Evolutionary conservation across 2,888 invertebrate species (phyloP).

Genomic region (Anagyrus pseudococci): DNA sequence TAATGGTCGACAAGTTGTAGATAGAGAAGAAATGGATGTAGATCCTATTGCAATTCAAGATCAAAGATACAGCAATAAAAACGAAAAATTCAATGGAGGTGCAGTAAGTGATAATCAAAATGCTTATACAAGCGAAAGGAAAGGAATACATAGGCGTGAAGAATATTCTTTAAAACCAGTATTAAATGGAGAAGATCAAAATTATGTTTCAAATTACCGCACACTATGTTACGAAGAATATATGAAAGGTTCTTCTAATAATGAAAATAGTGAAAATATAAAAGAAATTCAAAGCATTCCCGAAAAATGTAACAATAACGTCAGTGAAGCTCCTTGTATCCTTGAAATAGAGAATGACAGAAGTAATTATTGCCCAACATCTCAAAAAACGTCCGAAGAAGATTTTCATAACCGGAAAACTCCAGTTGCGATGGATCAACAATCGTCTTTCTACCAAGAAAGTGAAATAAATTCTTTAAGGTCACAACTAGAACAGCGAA

Average conservation of each 20-base stretch:
- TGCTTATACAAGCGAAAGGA: constrained; percentile 16
- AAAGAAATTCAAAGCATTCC: constrained; percentile 16
- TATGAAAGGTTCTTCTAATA: constrained; percentile 44
- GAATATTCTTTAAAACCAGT: constrained; percentile 20
- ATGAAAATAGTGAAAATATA: constrained; percentile 13
- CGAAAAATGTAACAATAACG: constrained; percentile 23
- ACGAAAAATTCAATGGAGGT: constrained; percentile 29
- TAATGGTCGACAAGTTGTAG: constrained; percentile 12
- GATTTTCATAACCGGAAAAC: constrained; percentile 14
- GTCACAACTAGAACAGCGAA: constrained; percentile 44
- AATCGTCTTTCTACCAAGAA: background rate
- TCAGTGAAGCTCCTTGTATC: constrained; percentile 22
- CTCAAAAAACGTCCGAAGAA: constrained; percentile 11
- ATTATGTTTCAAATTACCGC: constrained; percentile 35
- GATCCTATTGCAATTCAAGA: constrained; percentile 21
- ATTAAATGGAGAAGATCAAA: constrained; percentile 33
- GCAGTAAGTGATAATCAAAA: constrained; percentile 24
- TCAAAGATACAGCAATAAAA: constrained; percentile 17
- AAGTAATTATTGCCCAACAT: constrained; percentile 36
- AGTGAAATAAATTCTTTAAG: constrained; percentile 41
- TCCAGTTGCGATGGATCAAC: constrained; percentile 24
- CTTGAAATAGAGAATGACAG: constrained; percentile 44
- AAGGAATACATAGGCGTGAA: constrained; percentile 33
- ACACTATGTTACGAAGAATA: constrained; percentile 54
- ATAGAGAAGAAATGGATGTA: constrained; percentile 31